phyloP scores from a whole-genome alignment of 2,888 invertebrate species.

The Nemurella pictetii region DNA sequence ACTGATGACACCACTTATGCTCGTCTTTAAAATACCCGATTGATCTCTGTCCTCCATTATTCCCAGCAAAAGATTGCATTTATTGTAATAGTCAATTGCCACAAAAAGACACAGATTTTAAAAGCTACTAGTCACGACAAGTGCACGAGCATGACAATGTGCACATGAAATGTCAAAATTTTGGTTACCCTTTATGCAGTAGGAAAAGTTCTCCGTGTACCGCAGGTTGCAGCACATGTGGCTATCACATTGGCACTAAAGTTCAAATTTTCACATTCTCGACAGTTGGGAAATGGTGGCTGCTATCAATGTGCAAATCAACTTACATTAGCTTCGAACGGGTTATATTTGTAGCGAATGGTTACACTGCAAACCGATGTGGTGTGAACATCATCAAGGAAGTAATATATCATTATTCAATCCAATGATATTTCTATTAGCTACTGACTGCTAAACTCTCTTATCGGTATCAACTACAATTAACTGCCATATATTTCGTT shows the following conservation, averaged over 20 bases:
- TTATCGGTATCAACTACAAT: too few species aligned
- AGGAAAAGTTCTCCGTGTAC: background rate
- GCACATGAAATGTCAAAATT: background rate
- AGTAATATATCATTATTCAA: too few species aligned
- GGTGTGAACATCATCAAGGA: too few species aligned
- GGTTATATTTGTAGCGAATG: too few species aligned
- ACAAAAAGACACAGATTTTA: background rate
- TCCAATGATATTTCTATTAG: too few species aligned
- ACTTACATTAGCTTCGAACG: too few species aligned
- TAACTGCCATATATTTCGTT: too few species aligned
- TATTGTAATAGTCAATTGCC: background rate
- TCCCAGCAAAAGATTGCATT: background rate
- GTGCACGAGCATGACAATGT: background rate
- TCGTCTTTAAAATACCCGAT: slow-evolving; percentile 6
- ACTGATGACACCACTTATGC: slow-evolving; percentile 24
- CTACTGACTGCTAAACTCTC: too few species aligned
- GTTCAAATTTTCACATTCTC: background rate
- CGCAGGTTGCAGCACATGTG: background rate
- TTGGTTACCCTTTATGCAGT: background rate
- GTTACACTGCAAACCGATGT: too few species aligned
- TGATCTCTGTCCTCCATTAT: slow-evolving; percentile 26
- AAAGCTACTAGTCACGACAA: background rate
- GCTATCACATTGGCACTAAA: background rate
- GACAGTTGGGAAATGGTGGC: too few species aligned
- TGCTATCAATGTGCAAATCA: too few species aligned